Base-by-base conservation (phyloP, 1,140 invertebrate species). In the Sarcophaga bullata region DNA sequence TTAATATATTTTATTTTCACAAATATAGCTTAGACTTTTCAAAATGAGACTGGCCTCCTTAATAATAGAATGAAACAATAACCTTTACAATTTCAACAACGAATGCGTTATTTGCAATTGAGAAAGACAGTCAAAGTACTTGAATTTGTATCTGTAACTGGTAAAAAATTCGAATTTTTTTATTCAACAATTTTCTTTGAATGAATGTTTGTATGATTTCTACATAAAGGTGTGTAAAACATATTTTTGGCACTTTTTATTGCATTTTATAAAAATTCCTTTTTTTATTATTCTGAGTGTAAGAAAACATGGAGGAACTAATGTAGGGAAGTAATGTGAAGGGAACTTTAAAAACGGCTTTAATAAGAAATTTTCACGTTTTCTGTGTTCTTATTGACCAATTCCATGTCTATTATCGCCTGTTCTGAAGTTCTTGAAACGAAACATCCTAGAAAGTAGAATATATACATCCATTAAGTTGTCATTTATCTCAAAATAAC, bases 201-300 rank as follows among this genome's bases (percentile, higher is more conserved):
- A 52, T 52, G 50, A 52, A 52, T 19, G 5, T 17, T 8, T 68
- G 10, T 8, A 25, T 19, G 9, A 7, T 25, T 25, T 68, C 25
- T 68, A 19, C n/a, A 68, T 19, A 68, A 68, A 68, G 62, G 62
- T 68, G 62, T 68, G 62, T 68, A 68, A 68, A 68, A 68, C 8
- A 19, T 9, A 68, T 68, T 19, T 68, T 68, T 58, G 25, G 25
- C 25, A 37, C 25, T 37, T 37, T 37, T 37, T 37, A 37, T 37
- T 37, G 25, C 1, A n/a, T 58, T 25, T 68, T 68, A 68, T 8
- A 37, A 37, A 68, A 68, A 68, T 68, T 68, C 6, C 4, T 37
- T 37, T 37, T 68, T 68, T 58, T 58, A 68, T 19, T 7, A 10
- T 68, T 68, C 19, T 68, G 19, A 68, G 19, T 68, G 19, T 25